These are phyloP conservation scores for Notarius lentiginosus DNA, from an alignment of 2,113 vertebrate genomes.

Conservation along the genomic window DNA sequence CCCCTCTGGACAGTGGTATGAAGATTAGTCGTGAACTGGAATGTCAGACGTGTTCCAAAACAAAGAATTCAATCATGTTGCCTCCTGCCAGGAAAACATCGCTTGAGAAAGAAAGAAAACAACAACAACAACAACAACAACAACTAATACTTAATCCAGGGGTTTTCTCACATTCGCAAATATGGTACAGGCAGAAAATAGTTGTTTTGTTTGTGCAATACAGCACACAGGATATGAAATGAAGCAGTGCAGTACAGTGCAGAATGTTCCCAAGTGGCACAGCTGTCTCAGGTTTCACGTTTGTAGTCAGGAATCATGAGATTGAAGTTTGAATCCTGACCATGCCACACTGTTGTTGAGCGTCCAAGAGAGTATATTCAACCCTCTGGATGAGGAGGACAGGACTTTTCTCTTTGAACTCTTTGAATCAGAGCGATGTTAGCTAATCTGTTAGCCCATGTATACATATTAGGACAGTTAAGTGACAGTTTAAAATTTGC, in stretches of 20 bases:
- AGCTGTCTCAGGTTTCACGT: not conserved
- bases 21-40: slow-evolving; percentile 48
- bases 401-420: not conserved
- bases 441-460: not conserved
- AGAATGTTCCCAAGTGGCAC: not conserved
- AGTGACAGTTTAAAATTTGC: not conserved
- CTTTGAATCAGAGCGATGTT: not conserved
- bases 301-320: not conserved
- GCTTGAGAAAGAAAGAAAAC: not conserved
- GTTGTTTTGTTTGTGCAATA: not conserved
- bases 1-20: slow-evolving; percentile 64
- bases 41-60: slow-evolving; percentile 34
- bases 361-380: not conserved
- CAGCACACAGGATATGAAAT: not conserved
- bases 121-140: not conserved
- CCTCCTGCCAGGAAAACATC: slow-evolving; percentile 20
- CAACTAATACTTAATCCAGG: not conserved
- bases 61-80: slow-evolving; percentile 10
- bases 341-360: not conserved
- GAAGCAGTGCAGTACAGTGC: not conserved
- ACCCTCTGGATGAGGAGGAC: not conserved
- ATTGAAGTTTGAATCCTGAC: not conserved
- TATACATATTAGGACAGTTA: not conserved
- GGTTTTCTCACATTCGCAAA: not conserved
- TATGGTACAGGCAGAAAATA: not conserved